Conservation (phyloP, 2,113 vertebrate species). For the Porphyrio hochstetteri region DNA sequence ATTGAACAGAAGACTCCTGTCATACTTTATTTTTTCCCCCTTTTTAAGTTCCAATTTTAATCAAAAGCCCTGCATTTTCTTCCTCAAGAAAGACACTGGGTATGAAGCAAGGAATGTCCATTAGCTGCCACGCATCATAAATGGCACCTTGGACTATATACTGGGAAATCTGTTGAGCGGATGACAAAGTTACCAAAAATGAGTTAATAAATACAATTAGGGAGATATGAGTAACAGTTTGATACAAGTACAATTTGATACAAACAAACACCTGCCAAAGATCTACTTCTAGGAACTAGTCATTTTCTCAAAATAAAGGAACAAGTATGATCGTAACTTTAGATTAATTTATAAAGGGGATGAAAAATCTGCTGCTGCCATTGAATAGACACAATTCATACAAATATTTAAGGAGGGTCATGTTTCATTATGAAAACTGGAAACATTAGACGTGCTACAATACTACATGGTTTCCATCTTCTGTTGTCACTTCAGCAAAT, state of each 20-base stretch:
- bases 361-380: background rate
- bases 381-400: background rate
- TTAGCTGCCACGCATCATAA: background rate
- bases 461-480: background rate
- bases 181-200: background rate
- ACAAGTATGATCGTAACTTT: background rate
- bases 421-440: background rate
- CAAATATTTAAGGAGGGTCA: background rate
- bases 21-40: conserved; percentile 47
- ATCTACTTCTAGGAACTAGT: background rate
- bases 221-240: background rate
- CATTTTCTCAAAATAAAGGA: conserved; percentile 2
- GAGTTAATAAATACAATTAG: background rate
- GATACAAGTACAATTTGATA: background rate
- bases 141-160: background rate
- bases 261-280: background rate
- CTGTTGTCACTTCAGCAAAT: background rate
- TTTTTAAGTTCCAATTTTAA: conserved; percentile 45
- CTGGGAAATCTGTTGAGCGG: background rate
- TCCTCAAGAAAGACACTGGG: background rate
- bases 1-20: conserved; percentile 52
- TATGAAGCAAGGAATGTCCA: background rate
- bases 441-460: background rate
- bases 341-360: background rate
- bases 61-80: conserved; percentile 22